Base-by-base conservation (phyloP, 1,140 invertebrate species). In the Argopecten irradians region DNA sequence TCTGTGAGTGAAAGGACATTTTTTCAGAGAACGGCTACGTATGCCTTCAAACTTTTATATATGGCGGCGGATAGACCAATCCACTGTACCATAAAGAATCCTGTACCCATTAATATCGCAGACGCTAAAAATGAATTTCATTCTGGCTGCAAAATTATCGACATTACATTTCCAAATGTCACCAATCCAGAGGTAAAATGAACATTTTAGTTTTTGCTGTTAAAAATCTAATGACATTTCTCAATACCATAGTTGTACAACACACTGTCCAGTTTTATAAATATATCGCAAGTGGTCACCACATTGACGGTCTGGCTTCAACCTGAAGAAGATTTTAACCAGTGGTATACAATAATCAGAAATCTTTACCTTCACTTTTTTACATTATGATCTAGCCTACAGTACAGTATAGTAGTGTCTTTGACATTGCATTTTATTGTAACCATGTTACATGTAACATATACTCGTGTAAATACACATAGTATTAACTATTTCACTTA, bases 121-220 rank as follows among this genome's bases (percentile, higher is more conserved):
- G 92, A 94, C 41, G 46, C 43, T 22, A 93, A 92, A 83, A 85
- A 43, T 34, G 91, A 88, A 36, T 91, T 92, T 90, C 87, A 91
- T 55, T 91, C 90, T 43, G 93, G 93, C 82, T 94, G 93, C 86
- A 92, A 91, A 90, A 86, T 93, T n/a, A 89, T 93, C 43, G 93
- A 93, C 43, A 83, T 93, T 82, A 91, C 89, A 5, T 94, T 94
- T 87, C 93, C 93, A 85, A 93, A 91, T 88, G 88, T 93, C 36
- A 86, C 92, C 19, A 89, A 90, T 14, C 90, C 92, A 85, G 93
- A 94, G 93, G 93, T 94, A 91, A 85, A 46, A 33, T n/a, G n/a
- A n/a, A n/a, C n/a, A n/a, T n/a, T n/a, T n/a, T n/a, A n/a, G n/a
- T n/a, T n/a, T n/a, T n/a, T n/a, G n/a, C n/a, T n/a, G n/a, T n/a